Evolutionary conservation across 2,797 vertebrate genomes (phyloP).

Genomic region (Cynodonichthys magdalenae): DNA sequence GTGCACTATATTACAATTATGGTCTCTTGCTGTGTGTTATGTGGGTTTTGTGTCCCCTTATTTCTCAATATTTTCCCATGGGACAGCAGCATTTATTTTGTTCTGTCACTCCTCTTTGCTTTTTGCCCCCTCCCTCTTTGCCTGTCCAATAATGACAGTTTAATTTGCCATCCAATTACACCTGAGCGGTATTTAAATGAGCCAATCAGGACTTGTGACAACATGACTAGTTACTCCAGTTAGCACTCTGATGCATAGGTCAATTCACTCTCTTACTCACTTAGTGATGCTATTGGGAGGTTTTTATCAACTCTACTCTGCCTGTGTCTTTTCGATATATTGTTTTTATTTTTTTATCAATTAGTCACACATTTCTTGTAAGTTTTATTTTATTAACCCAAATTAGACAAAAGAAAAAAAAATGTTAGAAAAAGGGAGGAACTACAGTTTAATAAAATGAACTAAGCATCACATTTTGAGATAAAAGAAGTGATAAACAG

Average conservation of each 20-base stretch:
- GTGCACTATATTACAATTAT: constrained; percentile 24
- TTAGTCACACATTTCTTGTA: not conserved
- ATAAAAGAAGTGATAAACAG: constrained; percentile 32
- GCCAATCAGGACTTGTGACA: constrained; percentile 82
- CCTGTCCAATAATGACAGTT: constrained; percentile 87
- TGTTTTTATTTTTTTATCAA: not conserved
- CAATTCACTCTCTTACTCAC: constrained; percentile 60
- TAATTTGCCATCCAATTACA: constrained; percentile 91
- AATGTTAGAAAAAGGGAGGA: not conserved
- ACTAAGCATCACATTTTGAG: not conserved
- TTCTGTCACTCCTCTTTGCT: constrained; percentile 77
- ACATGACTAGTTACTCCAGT: constrained; percentile 80
- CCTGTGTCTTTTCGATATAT: not conserved
- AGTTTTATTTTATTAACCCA: not conserved
- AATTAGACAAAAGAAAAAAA: not conserved
- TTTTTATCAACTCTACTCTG: constrained; percentile 5
- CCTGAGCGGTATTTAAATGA: constrained; percentile 90
- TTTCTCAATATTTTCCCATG: constrained; percentile 65
- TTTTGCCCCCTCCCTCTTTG: constrained; percentile 44
- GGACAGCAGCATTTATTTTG: constrained; percentile 69
- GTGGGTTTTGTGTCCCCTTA: constrained; percentile 33
- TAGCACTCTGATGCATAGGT: constrained; percentile 66
- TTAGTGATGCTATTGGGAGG: constrained; percentile 26
- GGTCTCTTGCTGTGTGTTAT: constrained; percentile 34
- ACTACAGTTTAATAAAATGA: not conserved